These are phyloP conservation scores for Alosa alosa DNA, from an alignment of 2,113 vertebrate genomes.

Conservation along the genomic window DNA sequence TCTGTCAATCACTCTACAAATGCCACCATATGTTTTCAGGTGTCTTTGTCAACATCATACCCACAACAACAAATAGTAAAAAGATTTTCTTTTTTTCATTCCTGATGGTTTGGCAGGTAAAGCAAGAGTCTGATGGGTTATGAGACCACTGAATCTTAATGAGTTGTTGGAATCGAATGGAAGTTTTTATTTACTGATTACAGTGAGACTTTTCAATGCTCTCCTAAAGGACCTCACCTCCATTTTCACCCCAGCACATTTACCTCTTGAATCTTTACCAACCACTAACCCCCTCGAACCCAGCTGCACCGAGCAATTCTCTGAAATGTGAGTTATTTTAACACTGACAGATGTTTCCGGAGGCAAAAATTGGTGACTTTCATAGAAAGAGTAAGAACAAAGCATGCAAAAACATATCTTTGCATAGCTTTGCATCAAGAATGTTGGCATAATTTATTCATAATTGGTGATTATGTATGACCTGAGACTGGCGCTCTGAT, in stretches of 20 bases:
- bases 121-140: background rate
- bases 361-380: background rate
- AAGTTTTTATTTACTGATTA: background rate
- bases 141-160: background rate
- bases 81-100: background rate
- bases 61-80: background rate
- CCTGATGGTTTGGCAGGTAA: background rate
- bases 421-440: constrained; percentile 11
- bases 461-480: constrained; percentile 10
- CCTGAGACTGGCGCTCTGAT: constrained; percentile 1
- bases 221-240: background rate
- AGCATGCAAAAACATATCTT: constrained; percentile 4
- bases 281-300: background rate
- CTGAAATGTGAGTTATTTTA: constrained; percentile 11
- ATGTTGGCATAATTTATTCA: background rate
- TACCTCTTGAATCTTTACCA: background rate
- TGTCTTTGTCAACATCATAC: background rate
- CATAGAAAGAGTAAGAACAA: background rate
- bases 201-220: background rate
- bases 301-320: background rate
- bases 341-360: constrained; percentile 6
- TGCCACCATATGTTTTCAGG: background rate
- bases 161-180: background rate
- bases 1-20: background rate
- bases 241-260: background rate